phyloP scores from a whole-genome alignment of 2,113 vertebrate genomes.

The Pelvicachromis taeniatus region DNA sequence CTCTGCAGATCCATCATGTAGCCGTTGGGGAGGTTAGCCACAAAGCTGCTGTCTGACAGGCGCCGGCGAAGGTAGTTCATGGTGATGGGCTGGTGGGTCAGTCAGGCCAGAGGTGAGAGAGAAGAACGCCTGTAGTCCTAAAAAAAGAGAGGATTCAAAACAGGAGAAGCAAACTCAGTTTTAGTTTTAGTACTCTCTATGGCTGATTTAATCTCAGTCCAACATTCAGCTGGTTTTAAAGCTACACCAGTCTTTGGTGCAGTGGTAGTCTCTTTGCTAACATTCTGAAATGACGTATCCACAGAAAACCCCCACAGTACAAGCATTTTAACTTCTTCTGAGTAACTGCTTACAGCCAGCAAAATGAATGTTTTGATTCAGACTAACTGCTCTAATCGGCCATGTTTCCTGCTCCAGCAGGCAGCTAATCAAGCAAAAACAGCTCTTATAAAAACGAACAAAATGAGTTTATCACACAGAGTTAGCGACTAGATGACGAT shows the following conservation, averaged over 20 bases:
- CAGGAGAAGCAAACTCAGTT: neutral
- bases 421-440: neutral
- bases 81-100: constrained; percentile 44
- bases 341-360: neutral
- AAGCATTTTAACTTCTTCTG: neutral
- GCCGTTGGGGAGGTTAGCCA: constrained; percentile 94
- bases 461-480: neutral
- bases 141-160: neutral
- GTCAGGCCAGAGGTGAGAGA: constrained; percentile 39
- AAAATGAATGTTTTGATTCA: neutral
- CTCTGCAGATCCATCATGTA: constrained; percentile 95
- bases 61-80: constrained; percentile 98
- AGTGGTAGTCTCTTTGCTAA: neutral
- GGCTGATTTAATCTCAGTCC: neutral
- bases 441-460: neutral
- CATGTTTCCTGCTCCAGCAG: neutral
- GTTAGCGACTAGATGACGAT: neutral
- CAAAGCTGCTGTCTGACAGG: constrained; percentile 95
- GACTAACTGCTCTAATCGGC: neutral
- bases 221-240: neutral
- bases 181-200: fast-evolving
- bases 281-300: neutral
- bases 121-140: constrained; percentile 13
- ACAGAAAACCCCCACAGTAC: neutral
- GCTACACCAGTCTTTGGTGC: fast-evolving